phyloP scores from a whole-genome alignment of 2,113 vertebrate species.

The Arothron firmamentum region DNA sequence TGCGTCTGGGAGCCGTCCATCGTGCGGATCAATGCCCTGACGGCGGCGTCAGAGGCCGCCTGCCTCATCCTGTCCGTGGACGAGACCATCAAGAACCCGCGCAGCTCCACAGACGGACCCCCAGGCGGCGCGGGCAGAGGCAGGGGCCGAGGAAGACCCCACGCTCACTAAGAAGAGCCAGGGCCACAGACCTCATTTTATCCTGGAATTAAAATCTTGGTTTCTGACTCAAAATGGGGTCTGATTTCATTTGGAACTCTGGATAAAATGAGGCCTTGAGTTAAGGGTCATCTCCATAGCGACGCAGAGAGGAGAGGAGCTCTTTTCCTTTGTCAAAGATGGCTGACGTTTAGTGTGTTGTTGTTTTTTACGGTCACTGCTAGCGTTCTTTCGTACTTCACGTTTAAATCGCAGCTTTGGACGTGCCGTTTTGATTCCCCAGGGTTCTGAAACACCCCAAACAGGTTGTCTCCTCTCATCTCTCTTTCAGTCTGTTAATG shows the following conservation, averaged over 20 bases:
- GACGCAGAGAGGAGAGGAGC: too few relatives aligned
- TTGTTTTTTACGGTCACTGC: slow-evolving; percentile 1
- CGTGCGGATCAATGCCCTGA: slow-evolving; percentile 91
- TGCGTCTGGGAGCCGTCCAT: slow-evolving; percentile 94
- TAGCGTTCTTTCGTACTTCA: too few relatives aligned
- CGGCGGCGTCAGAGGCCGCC: slow-evolving; percentile 89
- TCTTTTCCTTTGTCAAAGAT: background rate
- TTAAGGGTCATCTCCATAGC: background rate
- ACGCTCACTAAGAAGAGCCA: slow-evolving; percentile 71
- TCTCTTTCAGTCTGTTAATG: background rate
- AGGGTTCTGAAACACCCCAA: slow-evolving; percentile 2
- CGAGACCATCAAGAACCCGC: slow-evolving; percentile 95
- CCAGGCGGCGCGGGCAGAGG: slow-evolving; percentile 72
- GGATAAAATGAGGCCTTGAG: slow-evolving; percentile 17
- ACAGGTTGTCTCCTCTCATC: too few relatives aligned
- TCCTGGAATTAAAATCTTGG: slow-evolving; percentile 8
- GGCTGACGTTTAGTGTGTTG: slow-evolving; percentile 9
- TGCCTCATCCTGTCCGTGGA: slow-evolving; percentile 95
- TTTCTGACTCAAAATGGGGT: background rate
- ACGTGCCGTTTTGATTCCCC: slow-evolving; percentile 14
- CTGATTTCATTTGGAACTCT: slow-evolving; percentile 29
- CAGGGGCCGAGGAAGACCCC: slow-evolving; percentile 79
- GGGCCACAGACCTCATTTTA: slow-evolving; percentile 8
- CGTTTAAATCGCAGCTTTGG: background rate
- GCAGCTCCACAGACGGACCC: slow-evolving; percentile 74